Percentiles rank a stretch among this genome's conserved stretches.
Conservation (phyloP, 2,113 vertebrate genomes). For the Vanacampus margaritifer region DNA sequence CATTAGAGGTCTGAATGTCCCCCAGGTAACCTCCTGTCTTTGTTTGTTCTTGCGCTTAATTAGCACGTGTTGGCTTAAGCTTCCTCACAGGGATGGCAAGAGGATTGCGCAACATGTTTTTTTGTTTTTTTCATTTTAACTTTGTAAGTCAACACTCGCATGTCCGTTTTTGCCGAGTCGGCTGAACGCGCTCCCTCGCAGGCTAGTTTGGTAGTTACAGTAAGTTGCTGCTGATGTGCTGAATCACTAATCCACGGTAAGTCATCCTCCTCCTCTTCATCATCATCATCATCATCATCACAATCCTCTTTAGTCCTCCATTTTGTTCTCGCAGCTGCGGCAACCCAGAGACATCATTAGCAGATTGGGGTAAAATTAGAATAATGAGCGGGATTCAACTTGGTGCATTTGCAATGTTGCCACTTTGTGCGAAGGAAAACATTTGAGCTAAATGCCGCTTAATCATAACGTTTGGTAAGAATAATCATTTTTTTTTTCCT, state of each 20-base stretch:
- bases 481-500: neutral
- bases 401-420: neutral
- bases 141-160: slow-evolving; percentile 36
- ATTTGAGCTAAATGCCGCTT: neutral
- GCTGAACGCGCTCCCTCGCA: slow-evolving; percentile 28
- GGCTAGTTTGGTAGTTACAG: slow-evolving; percentile 28
- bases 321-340: neutral
- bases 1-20: slow-evolving; percentile 28
- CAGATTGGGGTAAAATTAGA: neutral
- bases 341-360: neutral
- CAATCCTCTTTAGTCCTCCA: neutral
- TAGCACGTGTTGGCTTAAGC: slow-evolving; percentile 37
- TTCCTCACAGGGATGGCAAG: slow-evolving; percentile 8
- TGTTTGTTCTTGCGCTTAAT: slow-evolving; percentile 38
- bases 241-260: slow-evolving; percentile 24
- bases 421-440: neutral
- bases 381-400: neutral
- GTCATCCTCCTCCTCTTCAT: slow-evolving; percentile 17
- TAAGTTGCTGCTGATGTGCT: slow-evolving; percentile 20
- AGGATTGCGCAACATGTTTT: slow-evolving; percentile 8
- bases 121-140: neutral
- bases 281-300: slow-evolving; percentile 7
- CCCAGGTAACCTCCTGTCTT: slow-evolving; percentile 17
- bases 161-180: slow-evolving; percentile 32
- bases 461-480: neutral